Percentiles rank a stretch among this genome's conserved stretches.
phyloP scores from a whole-genome alignment of 2,888 invertebrate species.

The Coenonympha arcania region DNA sequence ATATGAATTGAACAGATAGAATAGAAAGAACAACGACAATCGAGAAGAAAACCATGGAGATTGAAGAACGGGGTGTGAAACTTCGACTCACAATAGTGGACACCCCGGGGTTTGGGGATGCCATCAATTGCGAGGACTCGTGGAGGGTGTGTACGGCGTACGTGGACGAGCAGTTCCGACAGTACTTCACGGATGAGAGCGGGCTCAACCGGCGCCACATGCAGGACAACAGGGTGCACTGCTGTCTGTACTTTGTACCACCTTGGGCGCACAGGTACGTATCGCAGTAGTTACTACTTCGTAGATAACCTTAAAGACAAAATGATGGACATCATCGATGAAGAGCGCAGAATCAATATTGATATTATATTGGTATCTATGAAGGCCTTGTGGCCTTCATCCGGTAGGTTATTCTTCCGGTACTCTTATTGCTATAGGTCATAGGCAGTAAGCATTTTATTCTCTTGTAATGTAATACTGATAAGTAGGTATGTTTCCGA shows the following conservation, averaged over 20 bases:
- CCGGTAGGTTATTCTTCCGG: too few relatives aligned
- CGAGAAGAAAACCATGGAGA: slow-evolving; percentile 91
- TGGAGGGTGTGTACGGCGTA: slow-evolving; percentile 94
- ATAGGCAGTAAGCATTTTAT: too few relatives aligned
- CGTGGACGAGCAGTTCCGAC: slow-evolving; percentile 91
- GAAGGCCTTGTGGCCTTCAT: too few relatives aligned
- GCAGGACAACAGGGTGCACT: slow-evolving; percentile 96
- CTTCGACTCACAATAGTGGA: slow-evolving; percentile 93
- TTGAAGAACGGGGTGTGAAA: slow-evolving; percentile 94
- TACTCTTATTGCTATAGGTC: too few relatives aligned
- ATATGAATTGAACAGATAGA: slow-evolving; percentile 65
- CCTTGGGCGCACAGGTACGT: slow-evolving; percentile 94
- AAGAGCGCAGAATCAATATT: too few relatives aligned
- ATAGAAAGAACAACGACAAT: slow-evolving; percentile 81
- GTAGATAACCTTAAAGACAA: too few relatives aligned
- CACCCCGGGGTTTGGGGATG: slow-evolving; percentile 96
- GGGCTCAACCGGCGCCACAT: slow-evolving; percentile 95
- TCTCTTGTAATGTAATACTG: too few relatives aligned
- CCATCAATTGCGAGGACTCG: slow-evolving; percentile 93
- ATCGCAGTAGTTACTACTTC: too few relatives aligned
- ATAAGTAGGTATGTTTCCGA: too few relatives aligned
- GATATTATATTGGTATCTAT: too few relatives aligned
- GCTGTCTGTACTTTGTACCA: slow-evolving; percentile 95
- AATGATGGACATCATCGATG: too few relatives aligned
- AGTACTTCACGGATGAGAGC: slow-evolving; percentile 92